Evolutionary conservation across 2,113 vertebrate species (phyloP).

Genomic region (Boleophthalmus pectinirostris): DNA sequence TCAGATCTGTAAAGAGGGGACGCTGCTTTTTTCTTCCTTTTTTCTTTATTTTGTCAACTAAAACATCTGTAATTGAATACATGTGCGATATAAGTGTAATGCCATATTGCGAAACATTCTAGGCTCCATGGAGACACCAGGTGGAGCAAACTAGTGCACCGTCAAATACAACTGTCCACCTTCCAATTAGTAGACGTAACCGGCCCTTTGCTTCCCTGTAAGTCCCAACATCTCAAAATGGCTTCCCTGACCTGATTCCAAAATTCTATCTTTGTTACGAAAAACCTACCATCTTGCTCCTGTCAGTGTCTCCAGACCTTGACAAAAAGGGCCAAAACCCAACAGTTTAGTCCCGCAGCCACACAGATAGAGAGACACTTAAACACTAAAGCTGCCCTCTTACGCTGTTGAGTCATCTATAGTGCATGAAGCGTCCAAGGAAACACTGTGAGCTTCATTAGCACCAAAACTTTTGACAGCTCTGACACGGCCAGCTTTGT

Average conservation of each 20-base stretch:
- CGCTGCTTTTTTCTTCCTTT: too few relatives aligned
- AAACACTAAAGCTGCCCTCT: conserved; percentile 29
- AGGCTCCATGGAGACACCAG: too few relatives aligned
- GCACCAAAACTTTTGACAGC: conserved; percentile 53
- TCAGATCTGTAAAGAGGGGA: too few relatives aligned
- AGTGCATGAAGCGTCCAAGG: conserved; percentile 30
- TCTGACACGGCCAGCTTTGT: conserved; percentile 57
- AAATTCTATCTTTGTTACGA: not conserved
- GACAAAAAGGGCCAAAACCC: not conserved
- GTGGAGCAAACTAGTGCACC: too few relatives aligned
- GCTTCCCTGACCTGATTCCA: not conserved
- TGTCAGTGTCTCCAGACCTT: not conserved
- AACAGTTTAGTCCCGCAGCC: conserved; percentile 6
- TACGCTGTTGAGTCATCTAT: conserved; percentile 44
- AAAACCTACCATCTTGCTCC: not conserved
- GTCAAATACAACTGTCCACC: too few relatives aligned
- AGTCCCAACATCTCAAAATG: not conserved
- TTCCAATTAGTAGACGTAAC: too few relatives aligned
- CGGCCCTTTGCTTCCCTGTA: too few relatives aligned
- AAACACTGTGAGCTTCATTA: conserved; percentile 62
- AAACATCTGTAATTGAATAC: too few relatives aligned
- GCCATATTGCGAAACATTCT: too few relatives aligned
- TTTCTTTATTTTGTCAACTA: too few relatives aligned
- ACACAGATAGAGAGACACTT: conserved; percentile 11
- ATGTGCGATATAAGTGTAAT: too few relatives aligned